Evolutionary conservation across 2,797 vertebrate genomes (phyloP).

Genomic region (Arrhamphus sclerolepis): DNA sequence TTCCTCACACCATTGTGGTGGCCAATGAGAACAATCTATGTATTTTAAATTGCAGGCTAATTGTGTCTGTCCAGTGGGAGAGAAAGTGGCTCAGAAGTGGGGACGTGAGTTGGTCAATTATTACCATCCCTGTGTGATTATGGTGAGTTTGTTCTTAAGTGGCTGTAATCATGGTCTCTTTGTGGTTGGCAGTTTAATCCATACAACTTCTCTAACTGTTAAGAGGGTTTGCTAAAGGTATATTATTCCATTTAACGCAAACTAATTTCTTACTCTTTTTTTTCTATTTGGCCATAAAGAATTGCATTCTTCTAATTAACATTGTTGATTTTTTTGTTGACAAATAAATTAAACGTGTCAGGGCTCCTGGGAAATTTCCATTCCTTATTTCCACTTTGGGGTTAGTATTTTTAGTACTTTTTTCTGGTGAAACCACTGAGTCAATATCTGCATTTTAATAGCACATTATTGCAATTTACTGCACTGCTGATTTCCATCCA

Average conservation of each 20-base stretch:
- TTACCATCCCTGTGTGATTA: conserved; percentile 35
- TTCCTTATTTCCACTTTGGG: conserved; percentile 38
- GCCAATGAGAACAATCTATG: conserved; percentile 34
- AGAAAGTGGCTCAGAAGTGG: conserved; percentile 13
- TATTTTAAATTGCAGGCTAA: conserved; percentile 45
- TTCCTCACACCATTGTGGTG: conserved; percentile 17
- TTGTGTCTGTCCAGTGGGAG: conserved; percentile 25
- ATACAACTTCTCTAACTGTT: conserved; percentile 29
- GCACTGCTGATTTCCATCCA: conserved; percentile 8
- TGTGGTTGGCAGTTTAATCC: conserved; percentile 22
- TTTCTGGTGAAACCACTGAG: conserved; percentile 19
- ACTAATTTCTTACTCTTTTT: conserved; percentile 25
- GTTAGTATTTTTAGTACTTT: conserved; percentile 31
- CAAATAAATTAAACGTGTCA: conserved; percentile 55
- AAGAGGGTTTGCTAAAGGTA: conserved; percentile 44
- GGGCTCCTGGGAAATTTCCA: conserved; percentile 55
- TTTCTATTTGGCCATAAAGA: conserved; percentile 20
- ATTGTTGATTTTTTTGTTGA: conserved; percentile 48
- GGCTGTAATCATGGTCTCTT: conserved; percentile 38
- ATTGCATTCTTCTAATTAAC: conserved; percentile 50
- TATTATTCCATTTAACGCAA: conserved; percentile 45
- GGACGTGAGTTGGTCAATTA: conserved; percentile 24
- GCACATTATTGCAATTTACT: conserved; percentile 33
- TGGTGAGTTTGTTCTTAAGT: conserved; percentile 39
- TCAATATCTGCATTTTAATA: conserved; percentile 44